These are phyloP conservation scores for Troides oblongomaculatus DNA, from an alignment of 2,888 invertebrate genomes.

Conservation along the genomic window DNA sequence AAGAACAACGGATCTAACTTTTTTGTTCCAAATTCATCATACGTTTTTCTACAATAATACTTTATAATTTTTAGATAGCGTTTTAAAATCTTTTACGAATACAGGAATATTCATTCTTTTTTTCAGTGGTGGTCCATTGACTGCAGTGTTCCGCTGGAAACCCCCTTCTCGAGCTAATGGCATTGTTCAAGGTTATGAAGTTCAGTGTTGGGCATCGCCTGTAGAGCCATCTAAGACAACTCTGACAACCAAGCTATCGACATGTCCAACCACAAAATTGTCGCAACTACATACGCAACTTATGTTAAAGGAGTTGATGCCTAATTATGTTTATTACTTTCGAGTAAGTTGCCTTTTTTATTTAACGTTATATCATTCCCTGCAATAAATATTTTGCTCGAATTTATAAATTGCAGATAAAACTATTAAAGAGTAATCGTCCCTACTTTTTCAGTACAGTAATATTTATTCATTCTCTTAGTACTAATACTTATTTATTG, in stretches of 20 bases:
- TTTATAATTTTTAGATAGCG: not conserved
- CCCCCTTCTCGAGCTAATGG: conserved; percentile 87
- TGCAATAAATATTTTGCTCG: not conserved
- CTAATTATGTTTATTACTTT: conserved; percentile 84
- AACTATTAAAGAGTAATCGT: not conserved
- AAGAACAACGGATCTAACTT: no score
- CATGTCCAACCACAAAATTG: conserved; percentile 76
- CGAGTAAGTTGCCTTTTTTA: conserved; percentile 67
- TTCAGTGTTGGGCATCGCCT: conserved; percentile 83
- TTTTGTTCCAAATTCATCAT: no score
- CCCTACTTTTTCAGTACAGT: not conserved
- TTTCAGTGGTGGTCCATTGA: conserved; percentile 63
- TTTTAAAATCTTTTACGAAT: not conserved
- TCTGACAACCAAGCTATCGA: conserved; percentile 62
- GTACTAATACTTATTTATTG: not conserved
- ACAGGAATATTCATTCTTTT: not conserved
- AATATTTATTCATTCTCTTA: not conserved
- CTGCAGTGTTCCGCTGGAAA: conserved; percentile 90
- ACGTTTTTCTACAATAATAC: no score
- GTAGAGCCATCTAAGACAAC: conserved; percentile 33
- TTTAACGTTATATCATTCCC: not conserved
- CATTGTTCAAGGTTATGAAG: conserved; percentile 85
- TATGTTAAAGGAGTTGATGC: conserved; percentile 75
- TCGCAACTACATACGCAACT: conserved; percentile 79
- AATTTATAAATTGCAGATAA: no score